Conservation (phyloP, 64 coral and sea anemone genomes). For the Pachyseris speciosa region DNA sequence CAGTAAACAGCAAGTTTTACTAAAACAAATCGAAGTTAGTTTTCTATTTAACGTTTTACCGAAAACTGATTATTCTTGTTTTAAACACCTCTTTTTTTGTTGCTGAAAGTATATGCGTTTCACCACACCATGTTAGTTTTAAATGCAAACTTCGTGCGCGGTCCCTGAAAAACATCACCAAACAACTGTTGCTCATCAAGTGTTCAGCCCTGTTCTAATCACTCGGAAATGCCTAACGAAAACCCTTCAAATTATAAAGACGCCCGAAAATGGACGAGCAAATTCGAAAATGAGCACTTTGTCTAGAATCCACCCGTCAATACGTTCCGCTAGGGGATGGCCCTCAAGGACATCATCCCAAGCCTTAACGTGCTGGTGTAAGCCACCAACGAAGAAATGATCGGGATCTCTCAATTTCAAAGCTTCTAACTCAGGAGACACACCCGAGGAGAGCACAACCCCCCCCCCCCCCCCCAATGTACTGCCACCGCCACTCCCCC, state of each 20-base stretch:
- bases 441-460: neutral
- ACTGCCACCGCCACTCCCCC: neutral
- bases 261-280: neutral
- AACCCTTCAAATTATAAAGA: conserved; percentile 10
- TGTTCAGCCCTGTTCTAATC: neutral
- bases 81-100: too few relatives aligned
- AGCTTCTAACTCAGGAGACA: neutral
- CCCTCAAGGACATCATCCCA: neutral
- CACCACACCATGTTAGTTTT: too few relatives aligned
- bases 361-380: neutral
- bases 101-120: too few relatives aligned
- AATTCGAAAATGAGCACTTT: conserved; percentile 27
- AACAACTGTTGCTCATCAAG: neutral
- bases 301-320: neutral
- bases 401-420: neutral
- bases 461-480: neutral
- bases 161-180: neutral
- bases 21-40: too few relatives aligned
- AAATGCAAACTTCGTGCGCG: too few relatives aligned
- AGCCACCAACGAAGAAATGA: neutral
- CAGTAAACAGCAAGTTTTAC: too few relatives aligned
- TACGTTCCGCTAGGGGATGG: neutral
- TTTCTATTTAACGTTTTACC: too few relatives aligned
- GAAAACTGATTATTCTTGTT: too few relatives aligned
- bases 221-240: neutral